Evolutionary conservation across 2,797 vertebrate genomes (phyloP), one percentile per base, ranked within the genome.

Genomic region (Oophaga sylvatica): DNA sequence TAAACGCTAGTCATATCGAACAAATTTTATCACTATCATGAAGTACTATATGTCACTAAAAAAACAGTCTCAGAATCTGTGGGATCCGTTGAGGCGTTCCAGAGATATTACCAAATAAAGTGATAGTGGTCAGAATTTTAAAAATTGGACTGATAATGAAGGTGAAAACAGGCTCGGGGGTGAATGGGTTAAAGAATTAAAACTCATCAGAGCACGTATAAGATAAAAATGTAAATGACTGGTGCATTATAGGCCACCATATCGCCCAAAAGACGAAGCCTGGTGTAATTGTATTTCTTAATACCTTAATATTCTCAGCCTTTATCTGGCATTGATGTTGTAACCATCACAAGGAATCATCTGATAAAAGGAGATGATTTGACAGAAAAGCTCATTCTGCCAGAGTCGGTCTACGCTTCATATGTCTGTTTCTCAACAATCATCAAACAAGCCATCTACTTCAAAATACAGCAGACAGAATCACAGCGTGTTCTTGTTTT

Each of bases 391-490:
- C 59, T 41, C 41, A 41, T 65, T 41, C 35, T 13, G 57, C 20
- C 26, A 35, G 31, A 80, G 60, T 41, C 31, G 13, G 22, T 41
- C 60, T 80, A 19, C 5, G 56, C 56, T 59, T 75, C 41, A 75
- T 22, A 45, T 75, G 19, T 48, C 71, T 12, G 68, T 45, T 75
- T 80, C n/a, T 41, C 29, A 17, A 53, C n/a, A 19, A 60, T 60
- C 56, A 79, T 59, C 78, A 62, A 80, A 60, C 78, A 80, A 20
- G 17, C 26, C 59, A 80, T 80, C 78, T 41, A 35, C 78, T 62
- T 80, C 31, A 80, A 45, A 63, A 80, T 63, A 22, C 16, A 56
- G 45, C 75, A 77, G 75, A 80, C 45, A 45, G 41, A 57, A 31
- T 71, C 60, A 73, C 29, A 71, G 45, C 35, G 0, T 11, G 59